phyloP scores from a whole-genome alignment of 2,888 invertebrate species.

The Leucania comma region DNA sequence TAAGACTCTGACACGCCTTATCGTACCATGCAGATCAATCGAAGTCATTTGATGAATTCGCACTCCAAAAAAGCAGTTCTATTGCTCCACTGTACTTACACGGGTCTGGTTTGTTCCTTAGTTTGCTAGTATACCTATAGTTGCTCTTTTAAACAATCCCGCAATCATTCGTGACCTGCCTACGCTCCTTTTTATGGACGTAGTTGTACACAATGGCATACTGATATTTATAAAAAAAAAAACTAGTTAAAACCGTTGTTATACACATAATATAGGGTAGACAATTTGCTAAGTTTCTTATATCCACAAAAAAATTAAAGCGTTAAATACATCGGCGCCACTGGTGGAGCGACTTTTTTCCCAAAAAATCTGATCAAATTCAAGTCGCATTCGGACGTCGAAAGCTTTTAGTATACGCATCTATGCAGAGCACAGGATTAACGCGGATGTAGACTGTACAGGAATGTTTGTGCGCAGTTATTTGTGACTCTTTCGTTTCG shows the following conservation, averaged over 20 bases:
- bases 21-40: too few relatives aligned
- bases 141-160: too few relatives aligned
- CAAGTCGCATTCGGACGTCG: conserved; percentile 45
- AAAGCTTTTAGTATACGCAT: conserved; percentile 53
- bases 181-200: background rate
- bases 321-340: conserved; percentile 31
- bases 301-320: conserved; percentile 2
- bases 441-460: conserved; percentile 23
- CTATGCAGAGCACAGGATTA: conserved; percentile 46
- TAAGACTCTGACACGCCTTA: too few relatives aligned
- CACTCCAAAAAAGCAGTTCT: too few relatives aligned
- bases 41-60: too few relatives aligned
- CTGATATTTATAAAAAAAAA: background rate
- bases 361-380: conserved; percentile 49
- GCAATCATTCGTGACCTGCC: background rate
- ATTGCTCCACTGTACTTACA: too few relatives aligned
- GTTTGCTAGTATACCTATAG: too few relatives aligned
- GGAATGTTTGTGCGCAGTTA: conserved; percentile 24
- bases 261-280: background rate
- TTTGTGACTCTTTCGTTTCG: conserved; percentile 12
- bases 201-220: background rate
- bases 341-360: conserved; percentile 27
- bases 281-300: background rate
- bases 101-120: too few relatives aligned
- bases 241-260: background rate